phyloP scores from a whole-genome alignment of 2,113 vertebrate species.

The Stegostoma tigrinum region DNA sequence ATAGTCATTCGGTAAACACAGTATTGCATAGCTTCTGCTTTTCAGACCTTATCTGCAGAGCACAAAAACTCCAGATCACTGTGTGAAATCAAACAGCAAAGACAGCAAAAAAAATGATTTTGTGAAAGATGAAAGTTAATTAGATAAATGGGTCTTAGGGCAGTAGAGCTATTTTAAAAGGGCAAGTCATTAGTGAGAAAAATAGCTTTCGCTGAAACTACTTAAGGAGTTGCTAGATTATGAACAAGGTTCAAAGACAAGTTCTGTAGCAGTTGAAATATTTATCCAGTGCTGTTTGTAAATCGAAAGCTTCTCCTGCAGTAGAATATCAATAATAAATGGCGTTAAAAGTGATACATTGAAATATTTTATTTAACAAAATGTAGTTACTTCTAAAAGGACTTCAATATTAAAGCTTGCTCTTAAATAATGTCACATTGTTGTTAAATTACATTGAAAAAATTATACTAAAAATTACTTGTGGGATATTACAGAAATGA shows the following conservation, averaged over 20 bases:
- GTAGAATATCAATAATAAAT: slow-evolving; percentile 36
- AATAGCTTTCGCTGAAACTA: slow-evolving; percentile 37
- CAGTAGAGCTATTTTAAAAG: slow-evolving; percentile 38
- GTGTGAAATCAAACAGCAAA: slow-evolving; percentile 39
- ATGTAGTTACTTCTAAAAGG: slow-evolving; percentile 28
- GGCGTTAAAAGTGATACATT: slow-evolving; percentile 23
- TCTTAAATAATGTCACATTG: slow-evolving; percentile 1
- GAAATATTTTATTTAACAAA: slow-evolving; percentile 35
- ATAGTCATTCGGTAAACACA: slow-evolving; percentile 60
- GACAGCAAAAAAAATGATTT: slow-evolving; percentile 38
- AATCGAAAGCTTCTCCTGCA: slow-evolving; percentile 20
- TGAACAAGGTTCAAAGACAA: slow-evolving; percentile 38
- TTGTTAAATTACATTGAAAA: not conserved
- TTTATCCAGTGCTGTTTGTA: slow-evolving; percentile 37
- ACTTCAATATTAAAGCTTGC: slow-evolving; percentile 25
- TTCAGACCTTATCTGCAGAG: slow-evolving; percentile 49
- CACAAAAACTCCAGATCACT: slow-evolving; percentile 42
- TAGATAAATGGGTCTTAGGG: slow-evolving; percentile 37
- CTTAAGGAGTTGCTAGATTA: slow-evolving; percentile 37
- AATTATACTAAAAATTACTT: slow-evolving; percentile 13
- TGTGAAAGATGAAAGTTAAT: slow-evolving; percentile 37
- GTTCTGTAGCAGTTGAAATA: slow-evolving; percentile 36
- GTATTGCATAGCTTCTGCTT: slow-evolving; percentile 50
- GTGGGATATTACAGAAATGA: not conserved
- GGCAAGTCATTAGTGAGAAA: slow-evolving; percentile 38